These are phyloP conservation scores for Petrosia ficiformis DNA, from an alignment of 37 sponge, comb jelly and placozoan genomes.

Conservation along the genomic window DNA sequence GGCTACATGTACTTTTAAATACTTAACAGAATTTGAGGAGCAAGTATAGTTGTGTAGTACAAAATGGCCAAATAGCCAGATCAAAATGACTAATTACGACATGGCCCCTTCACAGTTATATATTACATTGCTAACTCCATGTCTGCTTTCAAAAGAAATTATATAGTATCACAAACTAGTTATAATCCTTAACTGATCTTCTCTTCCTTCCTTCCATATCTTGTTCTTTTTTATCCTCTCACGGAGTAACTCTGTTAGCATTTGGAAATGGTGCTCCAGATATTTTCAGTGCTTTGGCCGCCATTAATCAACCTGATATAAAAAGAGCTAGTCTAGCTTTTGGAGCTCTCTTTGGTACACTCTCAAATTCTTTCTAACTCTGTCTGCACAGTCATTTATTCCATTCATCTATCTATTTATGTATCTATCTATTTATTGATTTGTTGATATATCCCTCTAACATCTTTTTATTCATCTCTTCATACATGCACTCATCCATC, in stretches of 20 bases:
- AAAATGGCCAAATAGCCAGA: too few species aligned
- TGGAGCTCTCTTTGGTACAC: conserved; percentile 95
- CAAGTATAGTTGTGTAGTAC: too few species aligned
- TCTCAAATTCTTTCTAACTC: neutral
- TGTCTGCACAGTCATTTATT: neutral
- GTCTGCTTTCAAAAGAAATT: too few species aligned
- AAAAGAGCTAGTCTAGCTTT: conserved; percentile 84
- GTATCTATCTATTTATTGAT: neutral
- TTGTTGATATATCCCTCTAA: neutral
- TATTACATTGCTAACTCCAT: too few species aligned
- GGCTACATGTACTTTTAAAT: too few species aligned
- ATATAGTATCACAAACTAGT: too few species aligned
- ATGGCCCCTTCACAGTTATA: too few species aligned
- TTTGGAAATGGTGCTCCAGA: conserved; percentile 98
- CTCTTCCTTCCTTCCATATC: neutral
- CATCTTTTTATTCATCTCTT: neutral
- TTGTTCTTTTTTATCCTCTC: neutral
- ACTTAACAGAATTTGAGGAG: too few species aligned
- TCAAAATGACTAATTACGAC: too few species aligned
- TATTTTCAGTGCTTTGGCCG: conserved; percentile 92
- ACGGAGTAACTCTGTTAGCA: conserved; percentile 94
- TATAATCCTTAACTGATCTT: conserved; percentile 10
- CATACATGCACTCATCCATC: conserved; percentile 1
- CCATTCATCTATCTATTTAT: neutral
- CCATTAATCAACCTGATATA: conserved; percentile 59